Conservation (phyloP, 2,113 vertebrate species). For the Trachemys scripta region DNA sequence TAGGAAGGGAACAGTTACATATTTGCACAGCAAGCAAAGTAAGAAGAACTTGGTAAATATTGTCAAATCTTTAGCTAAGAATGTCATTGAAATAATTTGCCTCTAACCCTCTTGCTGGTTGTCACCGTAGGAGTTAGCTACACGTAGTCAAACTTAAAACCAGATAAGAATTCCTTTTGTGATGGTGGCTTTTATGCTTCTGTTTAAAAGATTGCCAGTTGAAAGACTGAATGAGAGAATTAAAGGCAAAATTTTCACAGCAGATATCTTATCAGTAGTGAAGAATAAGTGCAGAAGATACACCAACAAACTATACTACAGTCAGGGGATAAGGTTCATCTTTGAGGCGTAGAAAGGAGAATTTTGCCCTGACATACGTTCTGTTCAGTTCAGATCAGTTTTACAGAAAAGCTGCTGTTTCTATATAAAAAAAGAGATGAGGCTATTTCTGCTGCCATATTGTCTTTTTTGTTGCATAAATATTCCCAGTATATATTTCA, state of each 20-base stretch:
- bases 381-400: neutral
- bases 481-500: neutral
- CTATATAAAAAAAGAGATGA: neutral
- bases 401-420: neutral
- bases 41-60: constrained; percentile 38
- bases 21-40: constrained; percentile 32
- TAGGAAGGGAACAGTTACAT: neutral
- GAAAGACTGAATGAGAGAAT: neutral
- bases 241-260: neutral
- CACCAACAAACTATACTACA: neutral
- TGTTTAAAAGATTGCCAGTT: neutral
- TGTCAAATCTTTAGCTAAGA: constrained; percentile 27
- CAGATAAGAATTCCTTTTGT: neutral
- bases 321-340: neutral
- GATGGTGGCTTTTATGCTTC: neutral
- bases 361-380: neutral
- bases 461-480: neutral
- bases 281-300: neutral
- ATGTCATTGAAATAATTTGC: constrained; percentile 35
- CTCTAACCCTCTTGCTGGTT: neutral
- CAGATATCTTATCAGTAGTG: neutral
- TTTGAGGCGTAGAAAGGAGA: neutral
- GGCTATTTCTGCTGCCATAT: neutral
- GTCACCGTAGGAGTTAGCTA: neutral
- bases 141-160: neutral